phyloP scores from a whole-genome alignment of 2,113 vertebrate genomes.

The Polypterus senegalus region DNA sequence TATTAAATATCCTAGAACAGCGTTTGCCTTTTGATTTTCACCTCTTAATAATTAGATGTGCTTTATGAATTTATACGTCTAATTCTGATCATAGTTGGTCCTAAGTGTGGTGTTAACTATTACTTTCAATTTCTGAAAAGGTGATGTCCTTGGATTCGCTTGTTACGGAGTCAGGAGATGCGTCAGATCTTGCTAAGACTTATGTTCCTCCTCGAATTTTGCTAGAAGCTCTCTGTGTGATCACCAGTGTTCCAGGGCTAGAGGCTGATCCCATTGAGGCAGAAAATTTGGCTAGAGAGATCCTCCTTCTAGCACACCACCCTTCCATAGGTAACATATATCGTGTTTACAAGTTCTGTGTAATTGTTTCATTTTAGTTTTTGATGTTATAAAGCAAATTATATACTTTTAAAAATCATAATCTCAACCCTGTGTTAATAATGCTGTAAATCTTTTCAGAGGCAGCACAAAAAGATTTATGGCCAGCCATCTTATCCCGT shows the following conservation, averaged over 20 bases:
- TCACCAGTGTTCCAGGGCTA: conserved; percentile 62
- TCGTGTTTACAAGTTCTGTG: neutral
- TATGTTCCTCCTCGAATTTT: conserved; percentile 66
- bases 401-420: too few relatives aligned
- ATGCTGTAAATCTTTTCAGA: conserved; percentile 36
- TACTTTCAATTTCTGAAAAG: conserved; percentile 31
- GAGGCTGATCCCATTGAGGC: conserved; percentile 55
- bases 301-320: conserved; percentile 74
- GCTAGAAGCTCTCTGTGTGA: conserved; percentile 62
- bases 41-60: too few relatives aligned
- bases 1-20: too few relatives aligned
- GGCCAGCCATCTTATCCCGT: conserved; percentile 66
- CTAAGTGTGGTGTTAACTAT: too few relatives aligned
- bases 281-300: conserved; percentile 72
- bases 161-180: conserved; percentile 66
- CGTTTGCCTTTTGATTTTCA: too few relatives aligned
- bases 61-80: too few relatives aligned
- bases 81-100: too few relatives aligned
- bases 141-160: conserved; percentile 65
- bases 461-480: conserved; percentile 57
- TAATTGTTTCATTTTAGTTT: neutral
- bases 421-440: too few relatives aligned
- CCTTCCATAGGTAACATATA: conserved; percentile 69
- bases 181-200: conserved; percentile 62
- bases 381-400: neutral